phyloP scores from a whole-genome alignment of 2,797 vertebrate genomes.

The Furcifer pardalis region DNA sequence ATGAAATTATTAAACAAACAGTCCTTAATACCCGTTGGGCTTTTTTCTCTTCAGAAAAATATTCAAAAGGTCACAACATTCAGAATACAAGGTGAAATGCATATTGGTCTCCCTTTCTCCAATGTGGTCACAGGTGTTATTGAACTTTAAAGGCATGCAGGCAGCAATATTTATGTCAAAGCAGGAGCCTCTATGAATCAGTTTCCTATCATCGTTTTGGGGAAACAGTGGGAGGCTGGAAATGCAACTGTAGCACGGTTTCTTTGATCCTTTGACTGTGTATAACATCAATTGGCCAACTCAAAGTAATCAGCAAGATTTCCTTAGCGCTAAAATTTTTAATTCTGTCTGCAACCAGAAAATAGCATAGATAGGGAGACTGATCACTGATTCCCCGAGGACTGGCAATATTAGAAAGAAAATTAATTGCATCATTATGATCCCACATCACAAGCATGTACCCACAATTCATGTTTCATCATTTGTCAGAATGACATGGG shows the following conservation, averaged over 20 bases:
- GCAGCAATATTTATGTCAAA: constrained; percentile 41
- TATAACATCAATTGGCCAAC: not conserved
- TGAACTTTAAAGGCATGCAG: constrained; percentile 39
- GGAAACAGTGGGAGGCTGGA: constrained; percentile 30
- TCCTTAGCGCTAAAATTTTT: not conserved
- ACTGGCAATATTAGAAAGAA: not conserved
- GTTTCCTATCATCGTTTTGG: constrained; percentile 21
- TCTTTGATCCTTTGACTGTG: not conserved
- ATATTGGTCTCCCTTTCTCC: not conserved
- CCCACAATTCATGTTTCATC: not conserved
- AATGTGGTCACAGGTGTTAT: constrained; percentile 11
- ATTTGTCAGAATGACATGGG: not conserved
- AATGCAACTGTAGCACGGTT: not conserved
- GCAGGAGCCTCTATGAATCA: constrained; percentile 38
- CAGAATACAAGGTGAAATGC: constrained; percentile 37
- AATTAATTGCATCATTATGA: not conserved
- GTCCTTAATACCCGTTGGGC: not conserved
- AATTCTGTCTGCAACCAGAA: not conserved
- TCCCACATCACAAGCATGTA: not conserved
- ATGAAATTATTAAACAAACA: constrained; percentile 42
- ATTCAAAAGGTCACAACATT: constrained; percentile 27
- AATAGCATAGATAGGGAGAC: not conserved
- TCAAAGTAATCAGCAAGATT: not conserved
- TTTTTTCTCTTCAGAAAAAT: constrained; percentile 35
- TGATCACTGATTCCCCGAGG: not conserved